Evolutionary conservation across 2,888 invertebrate genomes (phyloP), one percentile per base, ranked within the genome.

Genomic region (Lepidochrysops patricia): DNA sequence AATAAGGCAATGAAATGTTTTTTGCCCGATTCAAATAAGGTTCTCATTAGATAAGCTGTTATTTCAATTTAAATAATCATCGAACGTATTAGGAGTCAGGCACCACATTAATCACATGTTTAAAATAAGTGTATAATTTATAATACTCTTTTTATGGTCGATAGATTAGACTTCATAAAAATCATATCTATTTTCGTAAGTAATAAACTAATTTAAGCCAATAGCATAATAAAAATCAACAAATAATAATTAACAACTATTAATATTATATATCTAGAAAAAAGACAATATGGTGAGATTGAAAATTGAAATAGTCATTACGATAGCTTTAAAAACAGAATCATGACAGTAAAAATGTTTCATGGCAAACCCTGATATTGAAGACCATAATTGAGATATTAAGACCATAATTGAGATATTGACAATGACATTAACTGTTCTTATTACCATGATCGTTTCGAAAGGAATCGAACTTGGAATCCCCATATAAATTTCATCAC

Each of bases 401-500:
- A n/a, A n/a, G n/a, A n/a, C n/a, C 9, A 34, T 4, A 34, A 2
- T 5, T 7, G n/a, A 4, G 52, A 43, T 15, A 4, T 7, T 50
- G 12, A 56, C 32, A 32, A 25, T 32, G 34, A 34, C 32, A 52
- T 52, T 52, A 13, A 26, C 19, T 52, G 26, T 9, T 26, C 25
- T 52, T 26, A 54, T 32, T 54, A 32, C 54, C 5, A 54, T 54
- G 54, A 52, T 52, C 9, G 5, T 54, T 54, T 54, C 32, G 4
- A 5, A 13, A 32, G 12, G 57, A 57, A 13, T 57, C 25, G 34
- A 57, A 57, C 25, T 35, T 57, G 35, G 57, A 29, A 25, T 56
- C 27, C 23, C 29, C 57, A 52, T 37, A 26, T 25, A 57, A 56
- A 56, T 56, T 56, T 56, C 57, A 35, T 25, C 57, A 57, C 23